These are phyloP conservation scores for Cheirogaleus major DNA, from an alignment of 2,797 vertebrate genomes.

Conservation along the genomic window DNA sequence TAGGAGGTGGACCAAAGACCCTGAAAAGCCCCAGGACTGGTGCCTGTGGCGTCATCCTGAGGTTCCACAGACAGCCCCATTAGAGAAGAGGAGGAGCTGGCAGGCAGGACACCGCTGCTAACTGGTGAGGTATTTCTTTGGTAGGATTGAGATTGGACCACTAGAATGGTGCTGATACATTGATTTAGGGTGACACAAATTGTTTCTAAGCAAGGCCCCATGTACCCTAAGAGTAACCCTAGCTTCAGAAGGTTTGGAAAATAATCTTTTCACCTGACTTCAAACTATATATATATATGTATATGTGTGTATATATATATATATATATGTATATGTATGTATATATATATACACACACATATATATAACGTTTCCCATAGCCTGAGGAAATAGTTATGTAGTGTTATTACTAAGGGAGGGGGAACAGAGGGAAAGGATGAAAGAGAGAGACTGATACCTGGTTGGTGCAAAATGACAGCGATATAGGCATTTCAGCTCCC, in stretches of 20 bases:
- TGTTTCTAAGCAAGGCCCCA: neutral
- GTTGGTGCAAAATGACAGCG: neutral
- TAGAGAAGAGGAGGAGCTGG: neutral
- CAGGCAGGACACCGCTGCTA: neutral
- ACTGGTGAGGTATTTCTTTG: neutral
- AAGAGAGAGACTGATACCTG: neutral
- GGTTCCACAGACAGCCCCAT: neutral
- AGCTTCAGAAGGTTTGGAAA: neutral
- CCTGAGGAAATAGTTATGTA: neutral
- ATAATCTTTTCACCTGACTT: neutral
- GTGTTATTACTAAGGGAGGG: neutral
- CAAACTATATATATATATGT: too few relatives aligned
- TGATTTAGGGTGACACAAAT: neutral
- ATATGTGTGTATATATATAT: too few relatives aligned
- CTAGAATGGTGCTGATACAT: neutral
- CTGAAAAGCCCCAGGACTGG: neutral
- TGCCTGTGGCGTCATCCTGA: neutral
- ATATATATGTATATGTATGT: too few relatives aligned
- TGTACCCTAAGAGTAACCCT: neutral
- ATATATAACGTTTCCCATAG: neutral
- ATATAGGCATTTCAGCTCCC: neutral
- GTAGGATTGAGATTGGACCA: neutral
- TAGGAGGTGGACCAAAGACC: neutral
- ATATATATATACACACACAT: too few relatives aligned
- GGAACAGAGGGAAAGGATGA: neutral